phyloP scores from a whole-genome alignment of 2,113 vertebrate species.

The Tupaia chinensis region DNA sequence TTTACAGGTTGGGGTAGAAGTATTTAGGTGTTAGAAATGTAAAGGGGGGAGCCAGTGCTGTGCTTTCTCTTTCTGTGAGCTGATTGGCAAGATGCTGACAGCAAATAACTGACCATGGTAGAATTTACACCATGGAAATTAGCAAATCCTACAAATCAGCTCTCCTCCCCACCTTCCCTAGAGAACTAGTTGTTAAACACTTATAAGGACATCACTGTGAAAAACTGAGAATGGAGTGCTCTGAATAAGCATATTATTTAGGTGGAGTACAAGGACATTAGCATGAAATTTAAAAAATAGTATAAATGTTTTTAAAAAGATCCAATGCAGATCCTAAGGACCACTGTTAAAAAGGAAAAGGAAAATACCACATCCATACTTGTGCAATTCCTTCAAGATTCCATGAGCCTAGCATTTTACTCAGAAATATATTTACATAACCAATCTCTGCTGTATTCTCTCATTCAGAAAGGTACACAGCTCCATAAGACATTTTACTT shows the following conservation, averaged over 20 bases:
- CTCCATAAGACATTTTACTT: neutral
- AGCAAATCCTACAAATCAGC: neutral
- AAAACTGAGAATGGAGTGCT: neutral
- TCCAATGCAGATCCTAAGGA: neutral
- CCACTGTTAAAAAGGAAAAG: constrained; percentile 29
- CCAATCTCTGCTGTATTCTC: neutral
- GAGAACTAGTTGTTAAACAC: neutral
- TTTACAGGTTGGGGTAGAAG: neutral
- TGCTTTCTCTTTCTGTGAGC: neutral
- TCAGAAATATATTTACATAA: neutral
- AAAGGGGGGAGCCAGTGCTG: neutral
- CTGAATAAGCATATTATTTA: neutral
- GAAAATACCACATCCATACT: neutral
- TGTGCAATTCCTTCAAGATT: neutral
- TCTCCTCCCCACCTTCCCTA: neutral
- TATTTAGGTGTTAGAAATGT: neutral
- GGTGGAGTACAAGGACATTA: neutral
- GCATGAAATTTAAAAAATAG: constrained; percentile 17
- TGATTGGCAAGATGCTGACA: neutral
- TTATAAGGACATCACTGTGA: neutral
- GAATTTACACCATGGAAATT: neutral
- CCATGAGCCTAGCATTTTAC: neutral
- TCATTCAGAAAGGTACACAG: neutral
- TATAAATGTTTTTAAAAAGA: neutral
- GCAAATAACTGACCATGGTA: neutral